Percentiles rank a stretch among this genome's conserved stretches.
Evolutionary conservation across 2,888 invertebrate species (phyloP).

Genomic region (Muschampia plurimacula): DNA sequence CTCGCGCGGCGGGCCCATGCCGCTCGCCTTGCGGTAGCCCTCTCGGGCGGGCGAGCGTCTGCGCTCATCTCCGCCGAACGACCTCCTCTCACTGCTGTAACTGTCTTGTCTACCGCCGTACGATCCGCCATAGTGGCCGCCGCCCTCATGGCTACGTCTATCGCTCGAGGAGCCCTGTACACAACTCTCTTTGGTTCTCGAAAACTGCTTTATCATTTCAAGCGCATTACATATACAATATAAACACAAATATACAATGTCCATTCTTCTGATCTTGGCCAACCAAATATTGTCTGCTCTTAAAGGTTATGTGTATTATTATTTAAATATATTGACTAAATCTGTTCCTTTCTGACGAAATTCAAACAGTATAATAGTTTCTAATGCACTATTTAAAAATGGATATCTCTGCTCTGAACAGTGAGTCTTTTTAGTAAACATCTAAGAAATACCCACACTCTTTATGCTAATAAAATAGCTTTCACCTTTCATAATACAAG

Average conservation of each 20-base stretch:
- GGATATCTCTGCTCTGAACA: constrained; percentile 13
- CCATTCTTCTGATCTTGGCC: constrained; percentile 16
- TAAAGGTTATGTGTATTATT: constrained; percentile 11
- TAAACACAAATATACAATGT: constrained; percentile 42
- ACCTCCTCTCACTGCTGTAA: constrained; percentile 79
- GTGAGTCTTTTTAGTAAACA: constrained; percentile 7
- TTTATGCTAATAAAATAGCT: constrained; percentile 15
- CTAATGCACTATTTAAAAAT: constrained; percentile 7
- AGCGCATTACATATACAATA: constrained; percentile 36
- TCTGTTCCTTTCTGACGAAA: constrained; percentile 22
- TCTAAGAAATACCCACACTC: constrained; percentile 23
- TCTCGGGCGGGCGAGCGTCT: constrained; percentile 84
- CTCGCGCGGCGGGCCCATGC: constrained; percentile 81
- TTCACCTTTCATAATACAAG: constrained; percentile 13
- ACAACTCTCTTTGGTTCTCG: constrained; percentile 78
- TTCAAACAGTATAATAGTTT: constrained; percentile 1
- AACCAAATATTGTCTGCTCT: constrained; percentile 4
- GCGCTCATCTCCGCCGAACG: constrained; percentile 83
- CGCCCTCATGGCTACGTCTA: constrained; percentile 85
- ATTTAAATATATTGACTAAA: constrained; percentile 18
- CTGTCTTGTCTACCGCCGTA: constrained; percentile 85
- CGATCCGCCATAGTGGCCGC: constrained; percentile 84
- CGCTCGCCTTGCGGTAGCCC: constrained; percentile 78
- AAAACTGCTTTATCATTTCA: constrained; percentile 60
- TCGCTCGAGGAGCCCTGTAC: constrained; percentile 84